Base-by-base conservation (phyloP, 2,113 vertebrate species). In the Cinclus cinclus region DNA sequence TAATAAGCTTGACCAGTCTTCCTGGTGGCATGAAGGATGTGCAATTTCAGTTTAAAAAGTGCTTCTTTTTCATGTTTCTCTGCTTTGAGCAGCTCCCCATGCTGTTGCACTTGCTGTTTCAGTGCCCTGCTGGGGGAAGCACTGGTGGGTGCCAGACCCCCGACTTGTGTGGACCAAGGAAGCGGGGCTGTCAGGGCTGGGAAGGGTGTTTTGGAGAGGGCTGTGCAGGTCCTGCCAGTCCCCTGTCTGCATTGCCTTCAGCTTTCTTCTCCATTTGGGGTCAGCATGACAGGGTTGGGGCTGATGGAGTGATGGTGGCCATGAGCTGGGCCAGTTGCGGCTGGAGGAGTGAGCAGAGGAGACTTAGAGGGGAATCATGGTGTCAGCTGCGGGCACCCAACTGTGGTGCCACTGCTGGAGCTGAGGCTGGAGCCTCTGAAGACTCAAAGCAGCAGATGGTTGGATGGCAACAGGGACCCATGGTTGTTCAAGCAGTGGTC, bases 1-100 rank as follows among this genome's bases (percentile, higher is more conserved):
- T 91, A 95, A 94, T 91, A 92, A 96, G 90, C 86, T 67, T 95
- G 96, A 88, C 94, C 73, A 86, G 68, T 80, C 67, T 95, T 95
- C 67, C 87, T 80, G 91, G 92, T 2, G 0, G 83, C 90, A 93
- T 59, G 93, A 96, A 94, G 70, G 92, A 92, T 87, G 73, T 59
- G 58, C 71, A 73, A 60, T 93, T 95, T 78, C 82, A 62, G 67
- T 89, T 93, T 55, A 83, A 91, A 81, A 60, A 22, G 33, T 53
- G 56, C 30, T 75, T 24, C 33, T 90, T 90, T 71, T 81, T 42
- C 13, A 2, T 33, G 10, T 42, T 75, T 49, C 83, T 70, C 30
- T 16, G 28, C 67, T 73, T 31, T 20, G n/a, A 74, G 75, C 46
- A 24, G 58, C 3, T 80, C 58, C 60, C 52, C 13, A 15, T 53